Percentiles rank a stretch among this genome's conserved stretches.
These are phyloP conservation scores for Mustelus asterias DNA, from an alignment of 2,113 vertebrate genomes.

Conservation along the genomic window DNA sequence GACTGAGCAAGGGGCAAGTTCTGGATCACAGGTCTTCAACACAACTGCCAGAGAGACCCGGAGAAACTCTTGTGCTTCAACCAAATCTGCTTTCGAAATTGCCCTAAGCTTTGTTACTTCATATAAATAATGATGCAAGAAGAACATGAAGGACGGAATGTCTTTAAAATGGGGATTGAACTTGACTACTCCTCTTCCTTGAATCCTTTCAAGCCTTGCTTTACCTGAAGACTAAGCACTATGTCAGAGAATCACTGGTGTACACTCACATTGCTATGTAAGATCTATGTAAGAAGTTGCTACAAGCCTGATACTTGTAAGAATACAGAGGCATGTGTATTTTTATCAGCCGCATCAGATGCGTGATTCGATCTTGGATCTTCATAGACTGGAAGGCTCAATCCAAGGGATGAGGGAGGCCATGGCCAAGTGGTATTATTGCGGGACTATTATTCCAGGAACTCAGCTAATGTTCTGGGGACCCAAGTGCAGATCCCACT, in stretches of 20 bases:
- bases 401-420: neutral
- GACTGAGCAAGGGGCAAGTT: too few relatives aligned
- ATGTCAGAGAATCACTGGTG: neutral
- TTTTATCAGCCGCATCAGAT: neutral
- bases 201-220: neutral
- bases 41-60: neutral
- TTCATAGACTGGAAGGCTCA: neutral
- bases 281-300: neutral
- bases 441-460: too few relatives aligned
- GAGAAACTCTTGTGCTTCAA: neutral
- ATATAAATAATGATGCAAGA: neutral
- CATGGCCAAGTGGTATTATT: too few relatives aligned
- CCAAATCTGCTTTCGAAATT: neutral
- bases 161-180: neutral
- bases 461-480: too few relatives aligned
- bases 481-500: too few relatives aligned
- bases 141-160: neutral
- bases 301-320: neutral
- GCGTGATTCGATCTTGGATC: neutral
- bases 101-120: neutral
- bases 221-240: neutral
- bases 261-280: neutral
- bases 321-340: neutral
- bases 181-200: neutral
- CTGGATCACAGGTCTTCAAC: neutral